Base-by-base conservation (phyloP, 2,797 vertebrate genomes). In the Crocodylus rhombifer region DNA sequence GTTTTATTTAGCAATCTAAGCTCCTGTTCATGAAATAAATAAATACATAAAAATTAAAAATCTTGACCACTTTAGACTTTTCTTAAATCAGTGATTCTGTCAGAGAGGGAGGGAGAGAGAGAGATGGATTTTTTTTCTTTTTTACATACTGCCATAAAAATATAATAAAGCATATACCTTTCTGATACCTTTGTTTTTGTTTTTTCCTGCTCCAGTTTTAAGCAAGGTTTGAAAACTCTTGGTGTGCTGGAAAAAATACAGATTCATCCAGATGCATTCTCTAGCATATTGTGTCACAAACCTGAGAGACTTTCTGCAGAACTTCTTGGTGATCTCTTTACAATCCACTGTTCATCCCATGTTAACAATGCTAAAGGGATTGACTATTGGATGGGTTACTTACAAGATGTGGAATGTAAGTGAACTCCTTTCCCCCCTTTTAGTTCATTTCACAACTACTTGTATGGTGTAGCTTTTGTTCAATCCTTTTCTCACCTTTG, bases 201-300 rank as follows among this genome's bases (percentile, higher is more conserved):
- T 82, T 82, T 83, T 96, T 55, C 86, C 75, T 82, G 82, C 51
- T 83, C 13, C 94, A 99, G 99, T 97, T 98, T 99, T 91, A 98
- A 98, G 58, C 98, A 99, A 94, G 99, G 99, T 83, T 98, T 99
- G 95, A 98, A 98, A 96, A 99, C 98, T 1, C 96, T 99, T 85
- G 99, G 98, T 6, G 97, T 99, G 84, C 98, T 99, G 87, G 98
- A 99, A 89, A 98, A 98, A 97, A 98, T 99, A 93, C 98, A 99
- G 94, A 97, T 96, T 86, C 98, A 98, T 69, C 98, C 99, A 0
- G 95, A 98, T 7, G 94, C 80, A 1, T 99, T 99, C 96, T 97
- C 62, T 92, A 61, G 95, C 5, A 77, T 99, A 77, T 98, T 99
- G 67, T 99, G 99, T 90, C 88, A 98, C 56, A 97, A 97, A 69